phyloP scores from a whole-genome alignment of 2,113 vertebrate genomes.

The Eonycteris spelaea region DNA sequence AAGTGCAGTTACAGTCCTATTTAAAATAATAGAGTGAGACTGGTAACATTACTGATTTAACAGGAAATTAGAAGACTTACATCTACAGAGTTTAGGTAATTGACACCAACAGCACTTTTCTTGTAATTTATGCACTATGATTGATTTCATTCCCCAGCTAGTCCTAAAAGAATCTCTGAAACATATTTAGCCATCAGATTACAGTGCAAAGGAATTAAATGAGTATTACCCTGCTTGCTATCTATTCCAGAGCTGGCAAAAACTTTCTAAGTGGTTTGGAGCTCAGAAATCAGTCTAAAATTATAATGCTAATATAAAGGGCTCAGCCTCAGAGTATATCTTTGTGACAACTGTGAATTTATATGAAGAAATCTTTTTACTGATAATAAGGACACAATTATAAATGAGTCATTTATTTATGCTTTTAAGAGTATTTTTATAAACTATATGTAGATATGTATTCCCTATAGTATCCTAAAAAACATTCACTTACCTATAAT shows the following conservation, averaged over 20 bases:
- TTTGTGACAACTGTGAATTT: slow-evolving; percentile 17
- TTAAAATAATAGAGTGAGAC: slow-evolving; percentile 83
- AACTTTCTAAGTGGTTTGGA: slow-evolving; percentile 26
- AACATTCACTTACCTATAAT: neutral
- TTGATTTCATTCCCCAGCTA: slow-evolving; percentile 80
- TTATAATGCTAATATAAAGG: slow-evolving; percentile 53
- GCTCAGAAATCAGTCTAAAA: slow-evolving; percentile 72
- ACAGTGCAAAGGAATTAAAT: slow-evolving; percentile 76
- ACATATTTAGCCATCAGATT: slow-evolving; percentile 78
- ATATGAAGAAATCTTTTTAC: neutral
- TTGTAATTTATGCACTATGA: slow-evolving; percentile 79
- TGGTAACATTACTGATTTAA: slow-evolving; percentile 84
- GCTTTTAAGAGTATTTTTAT: slow-evolving; percentile 2
- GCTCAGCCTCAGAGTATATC: slow-evolving; percentile 12
- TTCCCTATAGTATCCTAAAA: neutral
- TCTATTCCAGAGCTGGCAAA: slow-evolving; percentile 67
- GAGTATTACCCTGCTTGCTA: slow-evolving; percentile 63
- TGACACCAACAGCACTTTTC: slow-evolving; percentile 81
- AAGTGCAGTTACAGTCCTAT: slow-evolving; percentile 81
- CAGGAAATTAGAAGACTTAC: slow-evolving; percentile 83
- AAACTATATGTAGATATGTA: neutral
- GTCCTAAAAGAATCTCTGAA: slow-evolving; percentile 77
- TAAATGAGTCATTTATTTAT: slow-evolving; percentile 15
- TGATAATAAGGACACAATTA: neutral
- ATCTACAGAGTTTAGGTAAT: slow-evolving; percentile 81